These are phyloP conservation scores for Luffia ferchaultella DNA, from an alignment of 2,888 invertebrate species.

Conservation along the genomic window DNA sequence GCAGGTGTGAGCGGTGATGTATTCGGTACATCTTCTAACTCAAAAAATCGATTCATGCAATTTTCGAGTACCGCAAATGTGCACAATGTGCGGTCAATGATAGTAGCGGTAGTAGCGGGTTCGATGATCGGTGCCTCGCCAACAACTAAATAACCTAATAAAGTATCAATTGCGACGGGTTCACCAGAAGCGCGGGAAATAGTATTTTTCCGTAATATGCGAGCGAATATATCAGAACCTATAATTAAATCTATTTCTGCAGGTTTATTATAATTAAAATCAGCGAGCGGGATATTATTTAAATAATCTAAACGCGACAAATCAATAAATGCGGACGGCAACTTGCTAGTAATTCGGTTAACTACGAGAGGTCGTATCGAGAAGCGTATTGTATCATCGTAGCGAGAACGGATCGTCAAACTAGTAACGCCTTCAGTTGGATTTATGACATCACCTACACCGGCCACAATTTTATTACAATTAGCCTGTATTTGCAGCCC, in stretches of 20 bases:
- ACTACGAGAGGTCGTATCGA: conserved; percentile 10
- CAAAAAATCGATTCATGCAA: conserved; percentile 7
- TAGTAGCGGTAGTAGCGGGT: background rate
- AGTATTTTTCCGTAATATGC: conserved; percentile 8
- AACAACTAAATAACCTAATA: conserved; percentile 11
- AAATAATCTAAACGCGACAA: conserved; percentile 4
- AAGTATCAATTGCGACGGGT: conserved; percentile 9
- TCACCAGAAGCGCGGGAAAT: background rate
- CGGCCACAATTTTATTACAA: conserved; percentile 5
- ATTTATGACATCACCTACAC: conserved; percentile 11
- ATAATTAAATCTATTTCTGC: conserved; percentile 12
- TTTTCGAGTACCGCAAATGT: conserved; percentile 4
- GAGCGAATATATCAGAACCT: conserved; percentile 12
- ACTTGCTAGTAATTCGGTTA: conserved; percentile 10
- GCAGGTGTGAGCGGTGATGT: conserved; percentile 4
- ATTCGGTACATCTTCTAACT: conserved; percentile 6
- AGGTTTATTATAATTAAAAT: conserved; percentile 9
- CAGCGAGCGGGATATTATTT: conserved; percentile 9
- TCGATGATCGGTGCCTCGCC: conserved; percentile 10
- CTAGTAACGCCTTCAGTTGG: conserved; percentile 2
- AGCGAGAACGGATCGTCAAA: conserved; percentile 8
- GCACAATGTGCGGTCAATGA: too few species aligned
- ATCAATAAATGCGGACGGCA: conserved; percentile 10
- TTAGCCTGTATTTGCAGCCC: conserved; percentile 3
- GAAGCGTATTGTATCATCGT: conserved; percentile 9